Conservation (phyloP, 1,140 invertebrate genomes). For the Trichonephila inaurata region DNA sequence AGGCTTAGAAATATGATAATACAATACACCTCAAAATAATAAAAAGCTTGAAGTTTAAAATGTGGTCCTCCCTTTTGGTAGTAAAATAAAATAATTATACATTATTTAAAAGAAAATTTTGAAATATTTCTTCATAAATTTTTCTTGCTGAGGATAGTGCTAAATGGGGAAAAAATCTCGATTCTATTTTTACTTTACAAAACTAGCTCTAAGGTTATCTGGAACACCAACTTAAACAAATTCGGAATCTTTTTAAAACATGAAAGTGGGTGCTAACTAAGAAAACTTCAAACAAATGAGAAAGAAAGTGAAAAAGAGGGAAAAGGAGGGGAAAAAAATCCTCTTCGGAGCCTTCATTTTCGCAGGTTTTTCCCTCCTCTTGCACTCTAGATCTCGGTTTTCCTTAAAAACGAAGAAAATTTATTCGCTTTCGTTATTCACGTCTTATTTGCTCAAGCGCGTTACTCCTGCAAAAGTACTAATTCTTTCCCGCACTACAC, state of each 20-base stretch:
- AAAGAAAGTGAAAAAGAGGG: not conserved
- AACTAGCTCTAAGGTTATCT: not conserved
- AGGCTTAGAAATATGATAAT: no score
- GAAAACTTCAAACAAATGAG: conserved; percentile 46
- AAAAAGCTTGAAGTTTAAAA: no score
- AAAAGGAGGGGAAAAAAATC: not conserved
- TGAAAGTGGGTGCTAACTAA: conserved; percentile 27
- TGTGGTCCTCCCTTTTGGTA: no score
- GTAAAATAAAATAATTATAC: not conserved
- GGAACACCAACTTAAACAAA: not conserved
- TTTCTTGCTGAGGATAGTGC: not conserved
- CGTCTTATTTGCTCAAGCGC: conserved; percentile 50
- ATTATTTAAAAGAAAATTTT: not conserved
- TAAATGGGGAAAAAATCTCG: not conserved
- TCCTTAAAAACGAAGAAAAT: conserved; percentile 43
- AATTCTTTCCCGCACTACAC: conserved; percentile 53
- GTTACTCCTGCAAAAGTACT: conserved; percentile 45
- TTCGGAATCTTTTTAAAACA: not conserved
- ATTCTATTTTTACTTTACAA: conserved; percentile 2
- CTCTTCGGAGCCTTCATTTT: not conserved
- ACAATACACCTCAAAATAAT: no score
- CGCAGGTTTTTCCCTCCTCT: conserved; percentile 19
- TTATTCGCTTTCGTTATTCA: not conserved
- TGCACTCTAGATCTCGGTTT: conserved; percentile 20
- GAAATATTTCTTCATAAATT: not conserved